These are phyloP conservation scores for Microctenopoma stevenorrisi DNA, from an alignment of 2,797 vertebrate species.

Conservation along the genomic window DNA sequence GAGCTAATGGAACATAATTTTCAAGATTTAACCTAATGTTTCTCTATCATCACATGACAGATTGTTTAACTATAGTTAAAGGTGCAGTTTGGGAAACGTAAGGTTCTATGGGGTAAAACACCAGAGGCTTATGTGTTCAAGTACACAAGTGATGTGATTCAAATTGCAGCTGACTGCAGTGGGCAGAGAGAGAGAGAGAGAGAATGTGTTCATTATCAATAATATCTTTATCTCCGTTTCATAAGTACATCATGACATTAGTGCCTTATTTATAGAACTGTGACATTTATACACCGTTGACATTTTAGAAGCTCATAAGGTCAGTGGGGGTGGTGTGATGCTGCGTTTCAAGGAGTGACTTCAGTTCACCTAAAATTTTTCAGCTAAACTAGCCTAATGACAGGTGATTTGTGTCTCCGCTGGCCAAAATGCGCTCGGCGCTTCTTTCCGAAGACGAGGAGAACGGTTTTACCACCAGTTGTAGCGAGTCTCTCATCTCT, in stretches of 20 bases:
- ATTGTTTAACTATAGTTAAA: not conserved
- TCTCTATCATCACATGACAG: too few species aligned
- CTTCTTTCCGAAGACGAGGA: conserved; percentile 13
- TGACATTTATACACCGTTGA: conserved; percentile 36
- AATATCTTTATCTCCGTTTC: conserved; percentile 4
- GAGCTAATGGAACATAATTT: not conserved
- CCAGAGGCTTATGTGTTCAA: not conserved
- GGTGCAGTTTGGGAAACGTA: not conserved
- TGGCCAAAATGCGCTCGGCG: conserved; percentile 17
- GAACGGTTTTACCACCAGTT: conserved; percentile 32
- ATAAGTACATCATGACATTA: conserved; percentile 17
- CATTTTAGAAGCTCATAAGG: conserved; percentile 35
- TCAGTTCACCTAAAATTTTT: conserved; percentile 14
- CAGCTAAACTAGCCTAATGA: conserved; percentile 6
- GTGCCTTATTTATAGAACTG: conserved; percentile 22
- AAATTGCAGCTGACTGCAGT: not conserved
- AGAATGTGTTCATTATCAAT: not conserved
- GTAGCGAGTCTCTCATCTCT: conserved; percentile 6
- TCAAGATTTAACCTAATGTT: not conserved
- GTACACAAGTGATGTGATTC: not conserved
- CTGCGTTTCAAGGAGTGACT: conserved; percentile 20
- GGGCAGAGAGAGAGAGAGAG: too few species aligned
- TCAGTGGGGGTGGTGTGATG: conserved; percentile 6
- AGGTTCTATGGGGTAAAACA: not conserved
- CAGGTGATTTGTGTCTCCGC: conserved; percentile 1